Evolutionary conservation across 1,140 invertebrate genomes (phyloP), one percentile per base, ranked within the genome.

Genomic region (Cepaea nemoralis): DNA sequence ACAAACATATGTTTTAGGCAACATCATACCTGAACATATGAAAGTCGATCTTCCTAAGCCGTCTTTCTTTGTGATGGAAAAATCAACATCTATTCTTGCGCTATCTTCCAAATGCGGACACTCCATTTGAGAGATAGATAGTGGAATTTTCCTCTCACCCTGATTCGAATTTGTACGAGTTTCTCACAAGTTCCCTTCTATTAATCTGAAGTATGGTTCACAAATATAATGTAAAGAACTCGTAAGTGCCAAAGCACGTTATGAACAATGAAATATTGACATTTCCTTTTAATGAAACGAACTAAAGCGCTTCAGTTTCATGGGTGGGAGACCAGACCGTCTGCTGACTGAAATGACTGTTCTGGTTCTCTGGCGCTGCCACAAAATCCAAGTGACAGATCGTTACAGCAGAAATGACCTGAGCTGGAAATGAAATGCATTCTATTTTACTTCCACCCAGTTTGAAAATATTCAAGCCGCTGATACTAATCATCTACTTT

Each of bases 41-140:
- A 71, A 50, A 35, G 45, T 40, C 5, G 78, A 16, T 39, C 55
- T 55, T 24, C 31, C 33, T 71, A 80, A 71, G 50, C 27, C 33
- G 22, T 80, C 35, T 48, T 45, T 48, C 22, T 33, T 85, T 77
- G 73, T 77, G 80, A 85, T 87, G 35, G 85, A 76, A 50, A 81
- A 78, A 74, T 85, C 85, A 77, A 83, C 84, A 31, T 85, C 81
- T 81, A 91, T 89, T 86, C 88, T 88, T 81, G 87, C 87, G 80
- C 86, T 86, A 81, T 88, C 87, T 70, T 85, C 87, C 82, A 91
- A 84, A 86, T 91, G 90, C 27, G 90, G 89, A 86, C 90, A 91
- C 86, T 91, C 90, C 90, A 91, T 91, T 70, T 74, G 37, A 42
- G 37, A 74, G 1, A n/a, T 22, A 69, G 66, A 67, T n/a, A 67